Conservation (phyloP, 2,888 invertebrate genomes). For the Bugula neritina region DNA sequence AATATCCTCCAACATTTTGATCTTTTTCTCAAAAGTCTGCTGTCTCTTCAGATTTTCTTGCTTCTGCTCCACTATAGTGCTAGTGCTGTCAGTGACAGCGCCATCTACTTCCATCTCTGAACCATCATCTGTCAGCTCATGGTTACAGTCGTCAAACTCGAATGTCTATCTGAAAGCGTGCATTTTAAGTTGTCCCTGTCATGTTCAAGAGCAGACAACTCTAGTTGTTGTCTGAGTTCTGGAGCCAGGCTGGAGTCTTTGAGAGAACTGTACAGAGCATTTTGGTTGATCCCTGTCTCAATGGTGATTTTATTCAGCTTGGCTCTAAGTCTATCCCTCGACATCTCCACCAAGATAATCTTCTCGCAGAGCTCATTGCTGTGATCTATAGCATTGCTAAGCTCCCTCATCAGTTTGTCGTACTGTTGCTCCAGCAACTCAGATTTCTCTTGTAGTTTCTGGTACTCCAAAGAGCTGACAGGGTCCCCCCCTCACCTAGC, state of each 20-base stretch:
- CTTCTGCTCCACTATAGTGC: constrained; percentile 1
- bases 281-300: constrained; percentile 37
- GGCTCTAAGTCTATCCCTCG: constrained; percentile 46
- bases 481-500: neutral
- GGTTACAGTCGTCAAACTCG: constrained; percentile 3
- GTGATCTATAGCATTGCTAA: constrained; percentile 64
- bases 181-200: constrained; percentile 2
- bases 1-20: too few species aligned
- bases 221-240: constrained; percentile 31
- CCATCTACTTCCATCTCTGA: neutral
- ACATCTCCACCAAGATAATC: constrained; percentile 46
- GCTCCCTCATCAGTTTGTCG: constrained; percentile 62
- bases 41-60: constrained; percentile 15
- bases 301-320: constrained; percentile 46
- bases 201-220: neutral
- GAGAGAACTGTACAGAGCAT: constrained; percentile 22
- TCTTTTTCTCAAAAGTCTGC: constrained; percentile 23
- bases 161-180: constrained; percentile 8
- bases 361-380: constrained; percentile 56
- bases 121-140: neutral
- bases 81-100: neutral
- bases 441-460: constrained; percentile 22
- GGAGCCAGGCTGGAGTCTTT: constrained; percentile 9
- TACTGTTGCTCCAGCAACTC: constrained; percentile 57
- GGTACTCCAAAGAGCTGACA: constrained; percentile 27